phyloP scores from a whole-genome alignment of 2,888 invertebrate species.

The Eupelmus urozonus region DNA sequence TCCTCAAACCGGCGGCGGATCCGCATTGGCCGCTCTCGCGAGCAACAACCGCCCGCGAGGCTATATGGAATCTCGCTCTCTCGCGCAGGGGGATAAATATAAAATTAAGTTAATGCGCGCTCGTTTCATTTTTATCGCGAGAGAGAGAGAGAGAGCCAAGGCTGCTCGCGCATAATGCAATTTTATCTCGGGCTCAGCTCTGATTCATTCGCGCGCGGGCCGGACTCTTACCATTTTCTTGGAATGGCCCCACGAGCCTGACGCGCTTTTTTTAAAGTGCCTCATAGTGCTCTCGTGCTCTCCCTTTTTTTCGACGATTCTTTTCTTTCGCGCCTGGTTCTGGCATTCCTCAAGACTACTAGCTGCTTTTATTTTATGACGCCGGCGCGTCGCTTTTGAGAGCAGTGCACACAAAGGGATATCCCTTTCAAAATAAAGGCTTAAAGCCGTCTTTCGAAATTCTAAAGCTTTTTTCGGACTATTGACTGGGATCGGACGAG shows the following conservation, averaged over 20 bases:
- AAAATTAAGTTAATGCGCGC: constrained; percentile 43
- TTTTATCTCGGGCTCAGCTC: constrained; percentile 34
- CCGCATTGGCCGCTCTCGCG: not conserved
- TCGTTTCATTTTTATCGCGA: constrained; percentile 33
- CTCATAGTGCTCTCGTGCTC: not conserved
- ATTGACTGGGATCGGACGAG: not conserved
- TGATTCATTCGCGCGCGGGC: constrained; percentile 10
- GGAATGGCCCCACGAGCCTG: not conserved
- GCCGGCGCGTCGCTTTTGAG: constrained; percentile 19
- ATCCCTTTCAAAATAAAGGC: constrained; percentile 33
- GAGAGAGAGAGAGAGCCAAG: no score
- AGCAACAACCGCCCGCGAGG: no score
- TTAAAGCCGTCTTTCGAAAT: not conserved
- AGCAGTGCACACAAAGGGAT: constrained; percentile 43
- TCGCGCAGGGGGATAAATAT: constrained; percentile 5
- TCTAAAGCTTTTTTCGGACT: not conserved
- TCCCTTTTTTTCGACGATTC: not conserved
- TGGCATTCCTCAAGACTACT: constrained; percentile 8
- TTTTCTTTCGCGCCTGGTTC: not conserved
- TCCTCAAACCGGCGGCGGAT: constrained; percentile 52
- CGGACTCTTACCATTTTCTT: constrained; percentile 15
- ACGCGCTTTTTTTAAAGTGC: not conserved
- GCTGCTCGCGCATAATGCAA: constrained; percentile 39
- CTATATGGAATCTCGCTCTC: not conserved
- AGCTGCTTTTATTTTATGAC: constrained; percentile 27